These are phyloP conservation scores for Apostichopus japonicus DNA, from an alignment of 35 echinoderm and acorn worm genomes.

Conservation along the genomic window DNA sequence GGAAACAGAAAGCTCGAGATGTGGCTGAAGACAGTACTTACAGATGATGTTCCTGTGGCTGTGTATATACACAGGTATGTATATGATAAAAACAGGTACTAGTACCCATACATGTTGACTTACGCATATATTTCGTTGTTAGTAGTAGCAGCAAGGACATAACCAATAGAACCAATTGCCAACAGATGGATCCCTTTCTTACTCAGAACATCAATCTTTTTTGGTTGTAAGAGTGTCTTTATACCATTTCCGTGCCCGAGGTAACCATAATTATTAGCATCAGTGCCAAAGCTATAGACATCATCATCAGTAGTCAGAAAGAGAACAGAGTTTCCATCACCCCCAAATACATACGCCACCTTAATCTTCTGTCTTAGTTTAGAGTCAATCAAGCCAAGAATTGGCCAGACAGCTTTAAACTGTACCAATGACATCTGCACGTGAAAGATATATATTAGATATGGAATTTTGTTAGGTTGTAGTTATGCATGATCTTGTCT, in stretches of 20 bases:
- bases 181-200: slow-evolving; percentile 39
- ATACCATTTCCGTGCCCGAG: slow-evolving; percentile 38
- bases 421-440: not conserved
- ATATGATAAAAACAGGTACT: too few relatives aligned
- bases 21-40: too few relatives aligned
- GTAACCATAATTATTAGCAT: not conserved
- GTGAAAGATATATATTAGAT: too few relatives aligned
- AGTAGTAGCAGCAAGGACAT: slow-evolving; percentile 16
- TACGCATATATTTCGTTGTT: slow-evolving; percentile 49
- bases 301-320: slow-evolving; percentile 33
- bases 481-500: too few relatives aligned
- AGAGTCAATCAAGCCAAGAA: slow-evolving; percentile 21
- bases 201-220: slow-evolving; percentile 40
- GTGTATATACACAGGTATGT: too few relatives aligned
- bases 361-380: slow-evolving; percentile 42
- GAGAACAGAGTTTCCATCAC: slow-evolving; percentile 23
- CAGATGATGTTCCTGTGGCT: too few relatives aligned
- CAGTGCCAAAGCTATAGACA: slow-evolving; percentile 41
- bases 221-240: not conserved
- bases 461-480: too few relatives aligned
- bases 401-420: slow-evolving; percentile 37
- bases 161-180: not conserved
- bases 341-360: slow-evolving; percentile 7
- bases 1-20: too few relatives aligned
- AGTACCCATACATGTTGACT: not conserved